Percentiles rank a stretch among this genome's conserved stretches.
Evolutionary conservation across 1,140 invertebrate genomes (phyloP).

Genomic region (Cardiocondyla obscurior): DNA sequence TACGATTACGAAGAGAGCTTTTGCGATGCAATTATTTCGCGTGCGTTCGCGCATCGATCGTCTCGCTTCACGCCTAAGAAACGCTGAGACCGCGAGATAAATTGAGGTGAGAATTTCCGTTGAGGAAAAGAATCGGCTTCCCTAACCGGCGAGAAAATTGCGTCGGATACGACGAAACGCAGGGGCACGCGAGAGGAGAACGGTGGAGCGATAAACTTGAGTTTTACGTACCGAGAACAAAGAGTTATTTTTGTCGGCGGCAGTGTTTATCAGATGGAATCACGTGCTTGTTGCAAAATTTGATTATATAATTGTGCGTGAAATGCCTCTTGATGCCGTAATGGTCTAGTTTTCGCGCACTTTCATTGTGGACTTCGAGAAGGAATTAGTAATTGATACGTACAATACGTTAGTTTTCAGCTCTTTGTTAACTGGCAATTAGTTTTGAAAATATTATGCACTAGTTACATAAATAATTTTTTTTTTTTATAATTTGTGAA

Average conservation of each 20-base stretch:
- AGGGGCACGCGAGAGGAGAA: not conserved
- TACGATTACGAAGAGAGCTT: conserved; percentile 43
- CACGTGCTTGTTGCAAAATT: conserved; percentile 21
- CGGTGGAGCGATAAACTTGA: not conserved
- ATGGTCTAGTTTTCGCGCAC: conserved; percentile 16
- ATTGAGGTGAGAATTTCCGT: conserved; percentile 25
- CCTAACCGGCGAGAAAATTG: not conserved
- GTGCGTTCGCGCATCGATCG: conserved; percentile 9
- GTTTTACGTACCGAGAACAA: conserved; percentile 26
- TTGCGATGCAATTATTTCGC: conserved; percentile 19
- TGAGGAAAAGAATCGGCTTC: not conserved
- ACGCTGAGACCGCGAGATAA: conserved; percentile 16
- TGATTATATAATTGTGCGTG: conserved; percentile 16
- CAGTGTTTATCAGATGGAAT: conserved; percentile 33
- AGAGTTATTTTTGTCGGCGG: not conserved
- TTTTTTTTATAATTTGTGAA: too few relatives aligned
- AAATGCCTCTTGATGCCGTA: conserved; percentile 5
- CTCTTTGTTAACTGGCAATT: not conserved
- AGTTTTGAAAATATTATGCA: not conserved
- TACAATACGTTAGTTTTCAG: not conserved
- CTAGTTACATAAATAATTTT: too few relatives aligned
- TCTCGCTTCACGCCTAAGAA: conserved; percentile 8
- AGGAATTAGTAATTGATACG: not conserved
- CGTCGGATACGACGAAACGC: not conserved
- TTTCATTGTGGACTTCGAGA: not conserved